Evolutionary conservation across 2,113 vertebrate genomes (phyloP).

Genomic region (Oryzias celebensis): DNA sequence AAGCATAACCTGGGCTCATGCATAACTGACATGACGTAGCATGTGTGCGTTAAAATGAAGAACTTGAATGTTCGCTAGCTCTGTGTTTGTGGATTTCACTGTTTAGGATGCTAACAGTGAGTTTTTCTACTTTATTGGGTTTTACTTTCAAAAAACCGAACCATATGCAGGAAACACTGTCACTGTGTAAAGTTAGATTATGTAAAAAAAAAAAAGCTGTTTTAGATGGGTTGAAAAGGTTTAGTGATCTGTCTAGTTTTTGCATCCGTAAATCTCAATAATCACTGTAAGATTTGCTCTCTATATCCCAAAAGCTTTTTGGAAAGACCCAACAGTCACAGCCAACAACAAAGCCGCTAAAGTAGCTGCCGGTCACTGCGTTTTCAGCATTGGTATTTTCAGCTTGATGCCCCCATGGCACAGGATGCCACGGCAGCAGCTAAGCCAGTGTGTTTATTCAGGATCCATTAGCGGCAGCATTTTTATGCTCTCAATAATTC

Average conservation of each 20-base stretch:
- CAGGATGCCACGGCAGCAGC: constrained; percentile 62
- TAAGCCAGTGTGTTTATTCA: constrained; percentile 77
- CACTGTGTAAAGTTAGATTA: too few species aligned
- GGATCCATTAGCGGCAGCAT: constrained; percentile 75
- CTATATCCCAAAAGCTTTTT: constrained; percentile 3
- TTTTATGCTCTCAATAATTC: constrained; percentile 82
- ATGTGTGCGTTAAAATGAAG: too few species aligned
- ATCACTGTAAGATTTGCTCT: constrained; percentile 5
- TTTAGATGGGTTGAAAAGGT: too few species aligned
- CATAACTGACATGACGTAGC: too few species aligned
- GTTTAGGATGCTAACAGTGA: too few species aligned
- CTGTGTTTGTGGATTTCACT: too few species aligned
- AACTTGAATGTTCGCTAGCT: too few species aligned
- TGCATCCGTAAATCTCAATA: constrained; percentile 18
- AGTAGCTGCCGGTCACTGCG: constrained; percentile 34
- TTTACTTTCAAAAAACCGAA: too few species aligned
- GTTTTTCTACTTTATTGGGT: too few species aligned
- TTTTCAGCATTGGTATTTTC: constrained; percentile 57
- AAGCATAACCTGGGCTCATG: too few species aligned
- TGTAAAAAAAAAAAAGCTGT: too few species aligned
- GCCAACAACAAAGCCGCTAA: constrained; percentile 40
- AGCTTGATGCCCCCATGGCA: constrained; percentile 53
- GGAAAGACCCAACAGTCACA: constrained; percentile 6
- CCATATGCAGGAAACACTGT: too few species aligned
- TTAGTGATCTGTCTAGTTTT: neutral